A percentile compares a stretch with the other conserved stretches of the same genome.
Conservation (phyloP, 2,797 vertebrate genomes). For the Acestrorhynchus altus region DNA sequence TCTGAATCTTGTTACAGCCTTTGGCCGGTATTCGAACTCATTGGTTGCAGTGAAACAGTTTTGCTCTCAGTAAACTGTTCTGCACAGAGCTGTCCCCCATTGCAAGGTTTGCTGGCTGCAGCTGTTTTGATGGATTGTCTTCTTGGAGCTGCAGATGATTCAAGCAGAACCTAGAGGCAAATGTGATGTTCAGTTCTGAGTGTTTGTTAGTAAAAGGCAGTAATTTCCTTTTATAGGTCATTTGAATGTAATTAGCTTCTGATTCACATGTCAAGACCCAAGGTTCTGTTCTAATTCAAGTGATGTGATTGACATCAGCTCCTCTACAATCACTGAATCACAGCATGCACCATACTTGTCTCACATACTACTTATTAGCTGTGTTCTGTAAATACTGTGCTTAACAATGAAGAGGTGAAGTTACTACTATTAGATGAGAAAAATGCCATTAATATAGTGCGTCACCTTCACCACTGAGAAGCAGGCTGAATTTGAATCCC, state of each 20-base stretch:
- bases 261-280: neutral
- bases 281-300: neutral
- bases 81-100: too few species aligned
- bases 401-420: too few species aligned
- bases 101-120: too few species aligned
- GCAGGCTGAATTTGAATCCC: too few species aligned
- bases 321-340: neutral
- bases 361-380: neutral
- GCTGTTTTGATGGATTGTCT: neutral
- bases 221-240: neutral
- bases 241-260: conserved; percentile 4
- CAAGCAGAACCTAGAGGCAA: neutral
- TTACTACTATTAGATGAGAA: too few species aligned
- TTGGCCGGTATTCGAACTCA: too few species aligned
- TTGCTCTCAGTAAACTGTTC: too few species aligned
- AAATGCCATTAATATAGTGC: too few species aligned
- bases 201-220: neutral
- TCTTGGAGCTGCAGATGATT: neutral
- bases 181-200: neutral
- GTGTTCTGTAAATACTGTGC: neutral
- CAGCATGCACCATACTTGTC: neutral
- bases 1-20: too few species aligned
- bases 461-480: too few species aligned
- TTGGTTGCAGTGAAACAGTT: too few species aligned
- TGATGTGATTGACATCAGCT: neutral